These are phyloP conservation scores for Morelia viridis DNA, from an alignment of 2,797 vertebrate species.

Conservation along the genomic window DNA sequence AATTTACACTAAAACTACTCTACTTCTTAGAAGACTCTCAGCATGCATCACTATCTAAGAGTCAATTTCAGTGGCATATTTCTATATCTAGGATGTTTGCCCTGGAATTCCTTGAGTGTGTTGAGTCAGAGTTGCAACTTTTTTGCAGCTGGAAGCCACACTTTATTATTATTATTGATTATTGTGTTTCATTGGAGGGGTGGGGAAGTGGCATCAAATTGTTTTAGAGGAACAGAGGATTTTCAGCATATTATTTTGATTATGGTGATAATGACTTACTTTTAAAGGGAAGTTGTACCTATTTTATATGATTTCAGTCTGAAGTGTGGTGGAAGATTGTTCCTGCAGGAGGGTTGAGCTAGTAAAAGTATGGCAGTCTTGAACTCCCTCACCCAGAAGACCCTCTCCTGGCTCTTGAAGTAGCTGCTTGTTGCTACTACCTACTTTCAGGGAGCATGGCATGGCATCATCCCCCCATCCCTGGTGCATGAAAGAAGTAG, in stretches of 20 bases:
- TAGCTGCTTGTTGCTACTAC: background rate
- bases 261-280: background rate
- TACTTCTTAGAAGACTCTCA: constrained; percentile 33
- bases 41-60: rapidly evolving
- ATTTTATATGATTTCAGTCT: background rate
- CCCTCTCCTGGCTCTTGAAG: background rate
- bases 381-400: background rate
- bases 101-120: background rate
- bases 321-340: background rate
- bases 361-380: background rate
- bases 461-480: background rate
- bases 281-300: background rate
- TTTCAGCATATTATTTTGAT: background rate
- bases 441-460: background rate
- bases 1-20: constrained; percentile 1
- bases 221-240: background rate
- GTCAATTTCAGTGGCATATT: background rate
- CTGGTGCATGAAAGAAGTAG: background rate
- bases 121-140: background rate
- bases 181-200: background rate
- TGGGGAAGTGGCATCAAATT: background rate
- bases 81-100: background rate
- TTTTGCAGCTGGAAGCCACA: background rate
- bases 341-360: background rate
- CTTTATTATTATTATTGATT: background rate